Evolutionary conservation across 2,888 invertebrate species (phyloP).

Genomic region (Malthinus flaveolus): DNA sequence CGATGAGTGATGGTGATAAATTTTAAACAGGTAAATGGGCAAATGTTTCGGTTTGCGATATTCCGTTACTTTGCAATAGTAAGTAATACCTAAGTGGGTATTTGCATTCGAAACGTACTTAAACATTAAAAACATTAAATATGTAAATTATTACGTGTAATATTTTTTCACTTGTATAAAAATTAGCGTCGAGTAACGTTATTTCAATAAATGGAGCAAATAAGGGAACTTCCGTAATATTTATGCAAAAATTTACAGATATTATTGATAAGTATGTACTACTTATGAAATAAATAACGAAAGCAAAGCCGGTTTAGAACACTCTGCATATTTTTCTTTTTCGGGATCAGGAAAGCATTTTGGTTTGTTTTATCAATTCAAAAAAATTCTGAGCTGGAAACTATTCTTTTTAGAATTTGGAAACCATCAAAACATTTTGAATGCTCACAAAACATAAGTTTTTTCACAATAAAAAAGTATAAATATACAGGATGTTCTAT

Average conservation of each 20-base stretch:
- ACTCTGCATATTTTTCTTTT: too few relatives aligned
- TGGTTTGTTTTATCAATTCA: too few relatives aligned
- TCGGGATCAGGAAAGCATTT: too few relatives aligned
- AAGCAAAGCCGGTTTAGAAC: not conserved
- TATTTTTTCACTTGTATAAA: not conserved
- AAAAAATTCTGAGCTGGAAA: too few relatives aligned
- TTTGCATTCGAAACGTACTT: constrained; percentile 1
- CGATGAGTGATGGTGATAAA: too few relatives aligned
- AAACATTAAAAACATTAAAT: not conserved
- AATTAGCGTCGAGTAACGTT: constrained; percentile 7
- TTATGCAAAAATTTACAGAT: not conserved
- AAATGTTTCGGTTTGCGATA: not conserved
- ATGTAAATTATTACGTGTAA: not conserved
- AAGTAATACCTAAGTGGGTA: too few relatives aligned
- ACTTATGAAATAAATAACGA: not conserved
- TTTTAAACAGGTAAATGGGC: not conserved
- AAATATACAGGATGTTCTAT: too few relatives aligned
- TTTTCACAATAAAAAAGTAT: too few relatives aligned
- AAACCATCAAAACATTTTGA: too few relatives aligned
- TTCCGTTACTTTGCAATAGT: constrained; percentile 3
- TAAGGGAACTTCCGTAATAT: not conserved
- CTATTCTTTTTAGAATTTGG: too few relatives aligned
- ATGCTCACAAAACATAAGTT: too few relatives aligned
- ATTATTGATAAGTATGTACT: constrained; percentile 2
- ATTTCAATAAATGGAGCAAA: constrained; percentile 3